phyloP scores from a whole-genome alignment of 1,140 invertebrate genomes.

The Drosophila albomicans region DNA sequence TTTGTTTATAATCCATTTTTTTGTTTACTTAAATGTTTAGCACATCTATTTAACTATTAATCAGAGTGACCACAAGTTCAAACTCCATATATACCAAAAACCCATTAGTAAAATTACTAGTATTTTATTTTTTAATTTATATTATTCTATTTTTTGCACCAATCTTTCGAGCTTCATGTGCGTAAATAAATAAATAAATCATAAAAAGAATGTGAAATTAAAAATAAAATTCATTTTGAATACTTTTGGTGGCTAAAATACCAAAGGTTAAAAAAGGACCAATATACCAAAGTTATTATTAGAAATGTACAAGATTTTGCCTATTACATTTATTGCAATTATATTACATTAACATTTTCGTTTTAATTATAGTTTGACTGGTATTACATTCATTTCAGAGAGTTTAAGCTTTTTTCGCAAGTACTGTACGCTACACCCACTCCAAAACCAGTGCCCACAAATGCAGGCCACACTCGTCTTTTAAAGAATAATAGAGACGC shows the following conservation, averaged over 20 bases:
- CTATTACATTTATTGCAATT: neutral
- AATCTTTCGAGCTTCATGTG: too few relatives aligned
- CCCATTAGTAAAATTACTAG: neutral
- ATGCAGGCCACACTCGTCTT: conserved; percentile 89
- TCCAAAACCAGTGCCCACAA: conserved; percentile 90
- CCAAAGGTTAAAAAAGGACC: too few relatives aligned
- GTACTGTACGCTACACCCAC: conserved; percentile 91
- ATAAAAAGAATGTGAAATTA: too few relatives aligned
- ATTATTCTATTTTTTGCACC: neutral
- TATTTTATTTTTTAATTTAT: too few relatives aligned
- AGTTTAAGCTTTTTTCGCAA: conserved; percentile 89
- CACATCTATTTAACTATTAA: neutral
- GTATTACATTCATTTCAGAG: conserved; percentile 49
- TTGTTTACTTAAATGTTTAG: conserved; percentile 72
- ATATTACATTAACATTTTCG: conserved; percentile 59
- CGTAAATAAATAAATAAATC: too few relatives aligned
- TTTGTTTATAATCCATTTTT: conserved; percentile 86
- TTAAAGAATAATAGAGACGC: conserved; percentile 89
- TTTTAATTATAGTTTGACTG: neutral
- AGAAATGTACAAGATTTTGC: neutral
- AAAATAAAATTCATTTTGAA: too few relatives aligned
- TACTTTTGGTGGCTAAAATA: too few relatives aligned
- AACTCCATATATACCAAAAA: neutral
- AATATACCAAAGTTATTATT: too few relatives aligned
- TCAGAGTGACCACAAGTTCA: neutral